phyloP scores from a whole-genome alignment of 2,797 vertebrate genomes.

The Sandelia bainsii region DNA sequence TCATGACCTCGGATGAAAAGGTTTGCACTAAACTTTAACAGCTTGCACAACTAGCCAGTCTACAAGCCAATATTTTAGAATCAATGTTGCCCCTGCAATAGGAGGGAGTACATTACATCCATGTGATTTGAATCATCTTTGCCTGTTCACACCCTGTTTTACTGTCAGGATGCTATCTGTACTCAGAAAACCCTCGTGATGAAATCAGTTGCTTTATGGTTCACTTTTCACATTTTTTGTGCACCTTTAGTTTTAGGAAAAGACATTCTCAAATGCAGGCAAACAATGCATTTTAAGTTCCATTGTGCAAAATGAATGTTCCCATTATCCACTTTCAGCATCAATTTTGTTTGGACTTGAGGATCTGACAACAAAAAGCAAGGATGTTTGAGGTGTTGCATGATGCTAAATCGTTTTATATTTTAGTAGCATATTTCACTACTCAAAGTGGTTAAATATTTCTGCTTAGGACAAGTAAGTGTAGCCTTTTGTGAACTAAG shows the following conservation, averaged over 20 bases:
- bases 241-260: background rate
- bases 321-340: constrained; percentile 16
- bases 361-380: background rate
- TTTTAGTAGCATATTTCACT: too few species aligned
- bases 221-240: constrained; percentile 8
- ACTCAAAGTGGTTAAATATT: background rate
- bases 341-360: constrained; percentile 6
- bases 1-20: constrained; percentile 58
- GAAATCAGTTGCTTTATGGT: constrained; percentile 9
- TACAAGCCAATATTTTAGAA: constrained; percentile 61
- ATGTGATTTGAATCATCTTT: constrained; percentile 39
- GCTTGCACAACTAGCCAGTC: constrained; percentile 57
- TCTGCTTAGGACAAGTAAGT: background rate
- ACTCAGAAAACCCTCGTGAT: background rate
- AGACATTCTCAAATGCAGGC: background rate
- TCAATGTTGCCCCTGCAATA: constrained; percentile 56
- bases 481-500: constrained; percentile 21
- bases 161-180: background rate
- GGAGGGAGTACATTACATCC: constrained; percentile 31
- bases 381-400: background rate
- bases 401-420: too few species aligned
- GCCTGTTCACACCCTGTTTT: constrained; percentile 20
- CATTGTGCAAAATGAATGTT: background rate
- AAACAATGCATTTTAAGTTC: constrained; percentile 3
- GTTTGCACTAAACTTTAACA: constrained; percentile 53